phyloP scores from a whole-genome alignment of 2,113 vertebrate genomes.

The Zosterops japonicus region DNA sequence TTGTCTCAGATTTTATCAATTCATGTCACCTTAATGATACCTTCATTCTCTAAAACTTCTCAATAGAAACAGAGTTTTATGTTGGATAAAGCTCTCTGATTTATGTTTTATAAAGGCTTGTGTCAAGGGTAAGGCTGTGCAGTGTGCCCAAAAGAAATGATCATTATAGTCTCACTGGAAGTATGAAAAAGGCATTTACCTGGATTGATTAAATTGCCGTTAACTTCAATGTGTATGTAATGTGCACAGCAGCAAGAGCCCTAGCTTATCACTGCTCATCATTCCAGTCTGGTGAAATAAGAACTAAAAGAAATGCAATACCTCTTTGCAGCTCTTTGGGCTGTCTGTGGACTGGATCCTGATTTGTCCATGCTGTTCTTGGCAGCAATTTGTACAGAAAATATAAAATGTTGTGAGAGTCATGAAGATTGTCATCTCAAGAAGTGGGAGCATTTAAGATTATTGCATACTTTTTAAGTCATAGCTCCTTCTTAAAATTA shows the following conservation, averaged over 20 bases:
- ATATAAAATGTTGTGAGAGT: rapidly evolving
- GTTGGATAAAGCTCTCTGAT: background rate
- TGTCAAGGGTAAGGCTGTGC: background rate
- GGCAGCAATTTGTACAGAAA: background rate
- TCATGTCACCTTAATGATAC: background rate
- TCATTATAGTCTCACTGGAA: background rate
- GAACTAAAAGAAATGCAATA: background rate
- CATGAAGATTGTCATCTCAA: background rate
- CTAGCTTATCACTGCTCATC: background rate
- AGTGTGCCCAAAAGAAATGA: background rate
- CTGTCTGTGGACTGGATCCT: background rate
- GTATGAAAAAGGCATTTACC: background rate
- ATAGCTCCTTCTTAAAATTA: background rate
- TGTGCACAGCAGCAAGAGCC: background rate
- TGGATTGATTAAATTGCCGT: background rate
- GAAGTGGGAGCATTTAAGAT: background rate
- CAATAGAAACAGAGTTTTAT: background rate
- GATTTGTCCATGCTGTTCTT: background rate
- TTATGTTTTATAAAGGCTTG: background rate
- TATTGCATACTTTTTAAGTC: background rate
- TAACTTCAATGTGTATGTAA: background rate
- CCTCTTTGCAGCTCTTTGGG: background rate
- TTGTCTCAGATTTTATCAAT: background rate
- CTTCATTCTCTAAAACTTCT: background rate
- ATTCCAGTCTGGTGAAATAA: background rate